These are phyloP conservation scores for Archips crataeganus DNA, from an alignment of 2,888 invertebrate genomes.

Conservation along the genomic window DNA sequence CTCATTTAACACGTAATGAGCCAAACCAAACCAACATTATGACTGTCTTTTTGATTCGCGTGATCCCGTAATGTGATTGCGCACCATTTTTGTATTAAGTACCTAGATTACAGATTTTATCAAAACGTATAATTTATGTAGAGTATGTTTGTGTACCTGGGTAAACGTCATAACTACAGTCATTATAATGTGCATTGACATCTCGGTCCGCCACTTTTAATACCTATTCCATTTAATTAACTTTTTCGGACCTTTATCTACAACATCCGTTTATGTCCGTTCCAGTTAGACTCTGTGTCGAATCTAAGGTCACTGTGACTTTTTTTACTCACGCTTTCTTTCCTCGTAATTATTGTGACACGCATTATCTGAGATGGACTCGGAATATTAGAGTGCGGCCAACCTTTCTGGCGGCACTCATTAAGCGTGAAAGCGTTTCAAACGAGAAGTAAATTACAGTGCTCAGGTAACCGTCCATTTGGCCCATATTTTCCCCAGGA, in stretches of 20 bases:
- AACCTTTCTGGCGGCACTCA: slow-evolving; percentile 51
- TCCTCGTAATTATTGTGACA: slow-evolving; percentile 38
- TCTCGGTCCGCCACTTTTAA: no score
- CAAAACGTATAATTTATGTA: no score
- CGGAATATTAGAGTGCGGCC: slow-evolving; percentile 35
- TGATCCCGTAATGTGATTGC: background rate
- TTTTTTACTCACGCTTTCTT: slow-evolving; percentile 39
- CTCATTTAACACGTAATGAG: slow-evolving; percentile 15
- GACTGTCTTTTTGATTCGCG: background rate
- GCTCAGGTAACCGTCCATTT: slow-evolving; percentile 58
- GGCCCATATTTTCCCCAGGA: slow-evolving; percentile 60
- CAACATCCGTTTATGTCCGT: background rate
- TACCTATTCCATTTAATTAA: no score
- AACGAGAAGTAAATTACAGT: slow-evolving; percentile 63
- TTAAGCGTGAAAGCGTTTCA: slow-evolving; percentile 59
- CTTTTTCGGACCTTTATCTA: background rate
- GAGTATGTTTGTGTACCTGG: no score
- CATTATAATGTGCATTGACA: no score
- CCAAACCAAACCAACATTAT: background rate
- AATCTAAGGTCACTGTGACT: slow-evolving; percentile 34
- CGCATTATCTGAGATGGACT: slow-evolving; percentile 43
- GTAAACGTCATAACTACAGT: no score
- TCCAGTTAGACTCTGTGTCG: background rate
- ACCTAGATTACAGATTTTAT: no score
- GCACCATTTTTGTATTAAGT: no score